A percentile compares a stretch with the other conserved stretches of the same genome.
Evolutionary conservation across 2,888 invertebrate genomes (phyloP).

Genomic region (Micoletzkya japonica): DNA sequence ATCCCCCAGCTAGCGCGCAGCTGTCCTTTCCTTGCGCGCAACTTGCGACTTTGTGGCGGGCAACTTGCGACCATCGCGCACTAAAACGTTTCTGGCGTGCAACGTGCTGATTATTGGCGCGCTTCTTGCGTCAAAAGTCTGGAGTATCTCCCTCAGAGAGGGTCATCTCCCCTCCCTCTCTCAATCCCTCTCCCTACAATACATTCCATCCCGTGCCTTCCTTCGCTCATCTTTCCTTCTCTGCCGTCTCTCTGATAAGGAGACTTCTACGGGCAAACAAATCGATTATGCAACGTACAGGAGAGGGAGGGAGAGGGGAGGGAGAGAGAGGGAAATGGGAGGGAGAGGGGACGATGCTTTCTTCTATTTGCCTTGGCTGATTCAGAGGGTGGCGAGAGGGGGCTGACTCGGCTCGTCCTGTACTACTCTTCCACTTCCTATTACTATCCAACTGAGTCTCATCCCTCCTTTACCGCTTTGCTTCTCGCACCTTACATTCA

Average conservation of each 20-base stretch:
- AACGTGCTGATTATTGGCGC: too few species aligned
- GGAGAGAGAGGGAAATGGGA: not conserved
- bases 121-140: too few species aligned
- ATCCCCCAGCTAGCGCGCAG: too few species aligned
- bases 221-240: not conserved
- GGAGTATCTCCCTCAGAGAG: too few species aligned
- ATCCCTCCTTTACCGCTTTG: not conserved
- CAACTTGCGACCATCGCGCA: too few species aligned
- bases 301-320: slow-evolving; percentile 1
- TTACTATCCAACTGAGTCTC: not conserved
- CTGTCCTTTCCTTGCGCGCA: too few species aligned
- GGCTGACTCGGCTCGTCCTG: not conserved
- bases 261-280: too few species aligned
- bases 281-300: slow-evolving; percentile 23
- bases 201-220: not conserved
- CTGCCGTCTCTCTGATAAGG: too few species aligned
- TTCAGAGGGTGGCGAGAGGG: slow-evolving; percentile 1
- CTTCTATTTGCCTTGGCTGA: slow-evolving; percentile 22
- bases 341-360: slow-evolving; percentile 1
- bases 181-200: not conserved
- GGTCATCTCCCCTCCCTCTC: not conserved
- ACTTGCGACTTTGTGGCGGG: too few species aligned
- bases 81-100: too few species aligned
- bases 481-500: not conserved
- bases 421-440: not conserved